phyloP scores from a whole-genome alignment of 1,140 invertebrate species.

The Rhyzopertha dominica region DNA sequence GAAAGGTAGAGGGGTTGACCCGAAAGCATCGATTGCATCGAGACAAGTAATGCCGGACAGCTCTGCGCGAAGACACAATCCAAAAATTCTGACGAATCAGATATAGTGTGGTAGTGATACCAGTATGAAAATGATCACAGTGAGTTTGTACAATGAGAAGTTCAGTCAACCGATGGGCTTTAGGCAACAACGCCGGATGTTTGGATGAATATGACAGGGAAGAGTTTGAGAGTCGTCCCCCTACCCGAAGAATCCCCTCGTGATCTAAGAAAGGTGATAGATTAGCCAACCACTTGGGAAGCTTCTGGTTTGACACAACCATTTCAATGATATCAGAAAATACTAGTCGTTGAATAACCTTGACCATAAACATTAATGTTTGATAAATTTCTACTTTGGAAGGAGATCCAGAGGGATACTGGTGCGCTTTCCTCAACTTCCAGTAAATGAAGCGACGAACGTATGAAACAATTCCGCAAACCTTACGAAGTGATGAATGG shows the following conservation, averaged over 20 bases:
- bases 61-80: slow-evolving; percentile 7
- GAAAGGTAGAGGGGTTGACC: slow-evolving; percentile 3
- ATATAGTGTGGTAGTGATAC: slow-evolving; percentile 25
- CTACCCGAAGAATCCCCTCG: slow-evolving; percentile 1
- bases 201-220: slow-evolving; percentile 3
- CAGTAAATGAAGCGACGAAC: too few relatives aligned
- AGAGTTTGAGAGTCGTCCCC: slow-evolving; percentile 6
- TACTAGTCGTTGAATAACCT: neutral
- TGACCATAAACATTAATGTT: slow-evolving; percentile 5
- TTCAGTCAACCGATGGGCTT: neutral
- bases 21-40: slow-evolving; percentile 11
- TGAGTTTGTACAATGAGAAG: slow-evolving; percentile 9
- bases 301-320: too few relatives aligned
- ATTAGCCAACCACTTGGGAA: slow-evolving; percentile 6
- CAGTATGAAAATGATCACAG: slow-evolving; percentile 25
- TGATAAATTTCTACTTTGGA: too few relatives aligned
- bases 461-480: too few relatives aligned
- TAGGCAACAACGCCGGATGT: slow-evolving; percentile 7
- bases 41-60: neutral
- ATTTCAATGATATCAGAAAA: too few relatives aligned
- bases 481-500: too few relatives aligned
- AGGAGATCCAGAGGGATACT: too few relatives aligned
- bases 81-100: slow-evolving; percentile 8
- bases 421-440: too few relatives aligned
- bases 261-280: slow-evolving; percentile 4